Evolutionary conservation across 1,140 invertebrate genomes (phyloP).

Genomic region (Hylaeus anthracinus): DNA sequence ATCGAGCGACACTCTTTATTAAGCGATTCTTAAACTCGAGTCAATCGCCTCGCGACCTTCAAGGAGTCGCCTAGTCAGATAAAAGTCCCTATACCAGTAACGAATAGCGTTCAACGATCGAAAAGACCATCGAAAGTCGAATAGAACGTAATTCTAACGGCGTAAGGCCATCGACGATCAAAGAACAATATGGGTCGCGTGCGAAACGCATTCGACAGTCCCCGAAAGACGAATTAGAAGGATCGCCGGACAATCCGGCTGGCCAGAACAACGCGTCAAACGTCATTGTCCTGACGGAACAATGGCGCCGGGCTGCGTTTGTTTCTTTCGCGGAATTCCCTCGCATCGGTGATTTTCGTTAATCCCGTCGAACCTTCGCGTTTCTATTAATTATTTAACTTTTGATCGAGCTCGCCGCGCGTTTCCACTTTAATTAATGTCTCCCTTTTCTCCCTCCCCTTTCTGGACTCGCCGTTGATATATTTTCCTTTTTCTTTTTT

Average conservation of each 20-base stretch:
- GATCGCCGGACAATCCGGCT: neutral
- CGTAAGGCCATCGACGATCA: too few relatives aligned
- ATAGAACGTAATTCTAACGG: too few relatives aligned
- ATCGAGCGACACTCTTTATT: too few relatives aligned
- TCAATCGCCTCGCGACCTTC: too few relatives aligned
- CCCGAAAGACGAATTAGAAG: neutral
- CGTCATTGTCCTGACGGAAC: neutral
- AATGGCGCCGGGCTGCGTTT: neutral
- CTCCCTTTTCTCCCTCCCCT: neutral
- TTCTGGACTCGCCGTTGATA: neutral
- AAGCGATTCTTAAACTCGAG: too few relatives aligned
- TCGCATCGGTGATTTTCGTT: neutral
- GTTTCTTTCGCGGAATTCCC: neutral
- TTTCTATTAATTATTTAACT: constrained; percentile 30
- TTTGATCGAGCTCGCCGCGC: constrained; percentile 10
- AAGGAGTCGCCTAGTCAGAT: too few relatives aligned
- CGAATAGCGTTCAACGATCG: too few relatives aligned
- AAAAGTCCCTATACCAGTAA: too few relatives aligned
- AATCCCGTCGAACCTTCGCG: neutral
- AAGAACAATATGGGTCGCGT: neutral
- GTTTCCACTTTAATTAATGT: constrained; percentile 40
- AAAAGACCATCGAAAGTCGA: too few relatives aligned
- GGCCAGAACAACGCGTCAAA: neutral
- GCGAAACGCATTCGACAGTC: neutral
- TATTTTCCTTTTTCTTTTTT: neutral